phyloP scores from a whole-genome alignment of 2,888 invertebrate genomes.

The Tetramorium bicarinatum region DNA sequence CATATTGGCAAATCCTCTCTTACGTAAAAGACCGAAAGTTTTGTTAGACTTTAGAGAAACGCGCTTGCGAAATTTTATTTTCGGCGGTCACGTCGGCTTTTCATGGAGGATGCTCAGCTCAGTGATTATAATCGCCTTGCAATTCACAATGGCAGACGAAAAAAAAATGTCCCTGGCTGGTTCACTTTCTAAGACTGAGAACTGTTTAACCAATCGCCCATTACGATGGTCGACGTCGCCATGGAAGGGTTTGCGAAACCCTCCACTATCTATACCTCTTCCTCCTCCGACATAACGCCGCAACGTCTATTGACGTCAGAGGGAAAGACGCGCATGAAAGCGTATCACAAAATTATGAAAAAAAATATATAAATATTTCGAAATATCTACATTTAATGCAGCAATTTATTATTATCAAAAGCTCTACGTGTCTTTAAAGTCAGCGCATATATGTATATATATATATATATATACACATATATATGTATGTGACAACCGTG shows the following conservation, averaged over 20 bases:
- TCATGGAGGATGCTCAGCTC: constrained; percentile 13
- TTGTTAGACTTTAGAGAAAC: constrained; percentile 40
- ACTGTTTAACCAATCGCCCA: constrained; percentile 74
- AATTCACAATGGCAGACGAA: constrained; percentile 66
- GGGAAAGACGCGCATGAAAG: not conserved
- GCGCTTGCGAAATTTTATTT: constrained; percentile 28
- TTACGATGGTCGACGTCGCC: constrained; percentile 63
- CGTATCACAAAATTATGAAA: constrained; percentile 6
- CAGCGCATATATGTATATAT: not conserved
- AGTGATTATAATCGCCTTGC: constrained; percentile 44
- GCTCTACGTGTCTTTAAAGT: not conserved
- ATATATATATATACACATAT: not conserved
- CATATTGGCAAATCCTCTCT: constrained; percentile 16
- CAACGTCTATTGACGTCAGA: constrained; percentile 36
- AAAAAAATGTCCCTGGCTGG: constrained; percentile 59
- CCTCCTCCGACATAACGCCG: constrained; percentile 44
- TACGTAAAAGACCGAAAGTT: constrained; percentile 23
- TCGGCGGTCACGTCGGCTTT: constrained; percentile 38
- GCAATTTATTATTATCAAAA: constrained; percentile 14
- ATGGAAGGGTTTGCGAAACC: constrained; percentile 72
- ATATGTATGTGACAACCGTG: not conserved
- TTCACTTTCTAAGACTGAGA: constrained; percentile 70
- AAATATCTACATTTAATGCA: not conserved
- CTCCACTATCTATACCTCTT: constrained; percentile 60
- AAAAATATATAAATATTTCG: not conserved